Base-by-base conservation (phyloP, 2,113 vertebrate genomes). In the Gymnarchus niloticus region DNA sequence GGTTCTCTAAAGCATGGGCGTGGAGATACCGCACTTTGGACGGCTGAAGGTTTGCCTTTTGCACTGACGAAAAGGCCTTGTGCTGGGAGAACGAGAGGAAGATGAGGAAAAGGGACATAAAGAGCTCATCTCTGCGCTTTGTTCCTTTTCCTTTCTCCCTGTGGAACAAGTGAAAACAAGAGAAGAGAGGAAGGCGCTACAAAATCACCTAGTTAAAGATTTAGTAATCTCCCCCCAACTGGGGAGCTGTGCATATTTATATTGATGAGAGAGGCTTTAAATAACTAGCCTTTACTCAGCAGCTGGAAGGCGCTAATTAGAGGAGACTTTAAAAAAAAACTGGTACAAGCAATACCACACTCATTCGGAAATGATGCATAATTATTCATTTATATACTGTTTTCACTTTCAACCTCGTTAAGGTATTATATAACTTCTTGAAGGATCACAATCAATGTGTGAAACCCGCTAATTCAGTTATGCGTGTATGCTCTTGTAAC, bases 101-200 rank as follows among this genome's bases (percentile, higher is more conserved):
- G 61, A 85, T 4, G 3, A 33, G 25, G 54, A 86, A 46, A 23
- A 44, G 48, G 3, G 51, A 83, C 51, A 87, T 88, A 86, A 52
- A 21, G 81, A 86, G 83, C 73, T 84, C 69, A 73, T 84, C 83
- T 84, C 48, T 73, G 46, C 12, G 12, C 48, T 84, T 84, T 73
- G 83, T 84, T 84, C 49, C 21, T 52, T 84, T 52, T 51, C 33
- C 61, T 33, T 14, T 84, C 14, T 48, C 83, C 83, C 61, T 10
- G 7, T 37, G 83, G 83, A 73, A 48, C 17, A 37, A n/a, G 25
- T 76, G 83, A 44, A 49, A n/a, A 90, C 91, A 91, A 92, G 92
- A 92, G 92, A 90, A 92, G 77, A 28, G 54, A 73, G 61, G 83
- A 73, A 33, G 61, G 49, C 37, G 33, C 7, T 33, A 54, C 61